Conservation (phyloP, 2,888 invertebrate species). For the Margaritifera margaritifera region DNA sequence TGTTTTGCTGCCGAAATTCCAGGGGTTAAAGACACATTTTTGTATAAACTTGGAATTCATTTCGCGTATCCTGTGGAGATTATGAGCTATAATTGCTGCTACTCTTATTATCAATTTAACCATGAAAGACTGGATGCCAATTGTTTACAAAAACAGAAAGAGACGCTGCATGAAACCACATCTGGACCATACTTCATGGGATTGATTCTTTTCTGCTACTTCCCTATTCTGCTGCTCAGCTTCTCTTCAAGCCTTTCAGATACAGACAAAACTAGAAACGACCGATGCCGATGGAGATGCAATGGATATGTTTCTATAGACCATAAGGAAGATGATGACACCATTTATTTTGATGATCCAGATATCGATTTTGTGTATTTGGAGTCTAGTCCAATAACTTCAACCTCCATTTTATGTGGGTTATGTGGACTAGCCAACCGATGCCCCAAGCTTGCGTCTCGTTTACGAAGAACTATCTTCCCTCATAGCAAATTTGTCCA, state of each 20-base stretch:
- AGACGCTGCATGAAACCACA: not conserved
- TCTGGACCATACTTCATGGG: conserved; percentile 21
- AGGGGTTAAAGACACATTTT: conserved; percentile 11
- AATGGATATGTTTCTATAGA: no score
- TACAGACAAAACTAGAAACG: not conserved
- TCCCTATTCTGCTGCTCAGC: conserved; percentile 18
- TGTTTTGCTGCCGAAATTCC: conserved; percentile 22
- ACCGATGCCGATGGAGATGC: not conserved
- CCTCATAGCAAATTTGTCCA: conserved; percentile 12
- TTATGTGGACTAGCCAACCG: conserved; percentile 15
- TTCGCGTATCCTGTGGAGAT: conserved; percentile 22
- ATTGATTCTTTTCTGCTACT: conserved; percentile 22
- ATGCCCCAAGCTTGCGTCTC: conserved; percentile 15
- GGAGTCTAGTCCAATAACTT: conserved; percentile 17
- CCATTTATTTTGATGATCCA: not conserved
- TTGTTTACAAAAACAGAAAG: no score
- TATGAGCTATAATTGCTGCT: conserved; percentile 25
- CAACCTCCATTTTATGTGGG: conserved; percentile 13
- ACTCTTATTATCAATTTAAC: no score
- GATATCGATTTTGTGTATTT: conserved; percentile 15
- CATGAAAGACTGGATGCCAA: no score
- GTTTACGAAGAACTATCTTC: conserved; percentile 17
- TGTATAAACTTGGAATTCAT: conserved; percentile 25
- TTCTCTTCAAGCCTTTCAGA: not conserved
- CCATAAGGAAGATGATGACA: no score